A percentile compares a stretch with the other conserved stretches of the same genome.
These are phyloP conservation scores for Sebastes iracundus DNA, from an alignment of 2,797 vertebrate genomes.

Conservation along the genomic window DNA sequence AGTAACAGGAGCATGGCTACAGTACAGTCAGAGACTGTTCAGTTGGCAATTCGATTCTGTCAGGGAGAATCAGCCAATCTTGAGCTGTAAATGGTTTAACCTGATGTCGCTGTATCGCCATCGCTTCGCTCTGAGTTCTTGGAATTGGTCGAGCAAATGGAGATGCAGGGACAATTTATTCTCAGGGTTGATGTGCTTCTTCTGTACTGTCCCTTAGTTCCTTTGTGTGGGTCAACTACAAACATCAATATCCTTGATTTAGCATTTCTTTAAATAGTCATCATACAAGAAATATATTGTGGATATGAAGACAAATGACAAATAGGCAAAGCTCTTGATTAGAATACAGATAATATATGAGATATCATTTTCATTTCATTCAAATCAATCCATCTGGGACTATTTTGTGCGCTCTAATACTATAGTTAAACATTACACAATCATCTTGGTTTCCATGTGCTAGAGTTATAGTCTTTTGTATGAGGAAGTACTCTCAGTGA, in stretches of 20 bases:
- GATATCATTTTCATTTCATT: neutral
- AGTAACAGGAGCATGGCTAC: slow-evolving; percentile 33
- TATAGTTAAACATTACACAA: neutral
- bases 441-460: neutral
- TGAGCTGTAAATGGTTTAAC: slow-evolving; percentile 51
- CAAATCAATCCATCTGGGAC: neutral
- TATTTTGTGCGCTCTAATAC: neutral
- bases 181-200: slow-evolving; percentile 15
- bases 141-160: slow-evolving; percentile 34
- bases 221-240: neutral
- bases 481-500: neutral
- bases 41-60: slow-evolving; percentile 50
- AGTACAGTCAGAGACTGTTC: slow-evolving; percentile 34
- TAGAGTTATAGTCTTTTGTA: neutral
- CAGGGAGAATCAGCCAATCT: slow-evolving; percentile 45
- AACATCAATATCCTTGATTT: neutral
- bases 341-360: neutral
- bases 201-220: neutral
- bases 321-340: neutral
- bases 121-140: slow-evolving; percentile 14
- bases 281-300: neutral
- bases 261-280: neutral
- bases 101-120: slow-evolving; percentile 18
- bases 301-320: neutral
- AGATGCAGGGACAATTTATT: slow-evolving; percentile 38